These are phyloP conservation scores for Sylvietta virens DNA, from an alignment of 2,113 vertebrate species.

Conservation along the genomic window DNA sequence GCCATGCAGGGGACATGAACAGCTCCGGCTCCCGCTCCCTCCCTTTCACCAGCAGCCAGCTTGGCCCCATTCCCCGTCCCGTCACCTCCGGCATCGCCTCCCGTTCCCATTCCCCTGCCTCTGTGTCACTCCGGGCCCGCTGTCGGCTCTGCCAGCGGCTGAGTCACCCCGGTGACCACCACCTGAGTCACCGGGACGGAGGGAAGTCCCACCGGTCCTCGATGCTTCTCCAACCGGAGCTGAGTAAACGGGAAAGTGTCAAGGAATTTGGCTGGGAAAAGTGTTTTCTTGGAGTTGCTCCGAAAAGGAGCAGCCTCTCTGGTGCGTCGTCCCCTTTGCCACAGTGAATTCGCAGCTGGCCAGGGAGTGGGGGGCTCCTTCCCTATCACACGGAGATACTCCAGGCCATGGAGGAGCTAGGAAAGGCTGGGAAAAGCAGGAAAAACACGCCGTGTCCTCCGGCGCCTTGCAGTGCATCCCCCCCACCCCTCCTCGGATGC, in stretches of 20 bases:
- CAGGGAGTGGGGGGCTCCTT: background rate
- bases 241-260: slow-evolving; percentile 53
- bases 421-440: background rate
- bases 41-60: background rate
- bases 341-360: background rate
- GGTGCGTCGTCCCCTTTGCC: background rate
- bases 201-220: slow-evolving; percentile 12
- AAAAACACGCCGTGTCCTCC: background rate
- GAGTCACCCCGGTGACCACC: slow-evolving; percentile 50
- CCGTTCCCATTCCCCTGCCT: background rate
- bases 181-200: slow-evolving; percentile 27
- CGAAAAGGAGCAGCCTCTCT: background rate
- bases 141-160: background rate
- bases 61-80: background rate
- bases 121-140: background rate
- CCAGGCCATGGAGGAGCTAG: background rate
- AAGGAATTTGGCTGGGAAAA: slow-evolving; percentile 10
- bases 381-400: fast-evolving
- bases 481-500: fast-evolving
- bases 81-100: background rate
- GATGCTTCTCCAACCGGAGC: slow-evolving; percentile 35
- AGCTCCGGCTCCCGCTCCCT: background rate
- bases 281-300: slow-evolving; percentile 6
- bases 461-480: background rate
- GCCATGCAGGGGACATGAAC: fast-evolving